These are phyloP conservation scores for Hydractinia echinata DNA, from an alignment of 30 jellyfish, hydroid and myxozoan genomes.

Conservation along the genomic window DNA sequence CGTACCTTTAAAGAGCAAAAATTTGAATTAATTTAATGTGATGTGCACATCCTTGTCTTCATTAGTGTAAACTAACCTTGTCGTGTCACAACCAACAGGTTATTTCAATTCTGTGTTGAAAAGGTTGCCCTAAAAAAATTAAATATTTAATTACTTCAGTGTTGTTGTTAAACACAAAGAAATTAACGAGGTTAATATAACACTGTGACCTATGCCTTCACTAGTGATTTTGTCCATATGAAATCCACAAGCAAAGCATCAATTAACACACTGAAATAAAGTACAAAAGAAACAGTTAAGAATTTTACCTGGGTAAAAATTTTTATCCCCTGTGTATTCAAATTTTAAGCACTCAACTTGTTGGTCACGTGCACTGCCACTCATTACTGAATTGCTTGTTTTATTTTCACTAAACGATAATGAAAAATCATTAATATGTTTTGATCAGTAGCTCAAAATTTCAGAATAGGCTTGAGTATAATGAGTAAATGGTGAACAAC, in stretches of 20 bases:
- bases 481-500: too few relatives aligned
- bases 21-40: background rate
- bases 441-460: too few relatives aligned
- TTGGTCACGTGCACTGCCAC: background rate
- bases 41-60: background rate
- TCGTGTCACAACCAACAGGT: background rate
- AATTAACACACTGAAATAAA: too few relatives aligned
- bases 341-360: background rate
- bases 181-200: background rate
- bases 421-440: background rate
- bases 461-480: too few relatives aligned
- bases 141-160: background rate
- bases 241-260: too few relatives aligned
- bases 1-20: background rate
- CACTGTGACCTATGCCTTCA: background rate
- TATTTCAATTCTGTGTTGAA: background rate
- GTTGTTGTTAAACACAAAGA: background rate
- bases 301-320: background rate
- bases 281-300: too few relatives aligned
- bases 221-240: background rate
- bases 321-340: background rate
- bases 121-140: constrained; percentile 2
- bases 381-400: background rate
- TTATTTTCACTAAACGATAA: background rate
- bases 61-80: background rate